Evolutionary conservation across 1,140 invertebrate genomes (phyloP).

Genomic region (Micrasema longulum): DNA sequence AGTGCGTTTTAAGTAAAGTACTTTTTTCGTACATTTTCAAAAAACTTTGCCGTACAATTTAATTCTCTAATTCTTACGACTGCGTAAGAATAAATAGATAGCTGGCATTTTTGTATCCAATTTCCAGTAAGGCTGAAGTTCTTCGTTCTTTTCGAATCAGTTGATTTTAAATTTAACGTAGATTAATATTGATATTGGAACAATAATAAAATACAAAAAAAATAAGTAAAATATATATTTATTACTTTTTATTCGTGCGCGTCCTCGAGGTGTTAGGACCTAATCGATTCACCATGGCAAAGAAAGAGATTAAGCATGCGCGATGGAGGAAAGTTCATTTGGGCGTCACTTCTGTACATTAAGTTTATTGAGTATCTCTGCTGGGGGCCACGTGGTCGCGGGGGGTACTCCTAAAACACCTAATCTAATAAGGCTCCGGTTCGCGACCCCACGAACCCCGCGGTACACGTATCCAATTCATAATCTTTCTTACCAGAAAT

Average conservation of each 20-base stretch:
- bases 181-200: no score
- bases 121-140: no score
- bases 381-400: slow-evolving; percentile 29
- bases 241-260: not conserved
- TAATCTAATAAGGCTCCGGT: slow-evolving; percentile 54
- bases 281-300: slow-evolving; percentile 24
- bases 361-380: slow-evolving; percentile 46
- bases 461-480: not conserved
- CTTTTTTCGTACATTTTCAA: no score
- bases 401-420: slow-evolving; percentile 50
- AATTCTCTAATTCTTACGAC: no score
- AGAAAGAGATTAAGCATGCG: slow-evolving; percentile 29
- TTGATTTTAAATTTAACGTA: no score
- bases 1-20: no score
- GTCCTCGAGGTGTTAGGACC: slow-evolving; percentile 7
- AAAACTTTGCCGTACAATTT: no score
- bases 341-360: slow-evolving; percentile 48
- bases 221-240: not conserved
- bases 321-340: slow-evolving; percentile 47
- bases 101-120: no score
- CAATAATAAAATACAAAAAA: no score
- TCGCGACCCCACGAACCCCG: slow-evolving; percentile 24
- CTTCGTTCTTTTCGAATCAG: no score
- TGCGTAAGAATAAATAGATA: no score
- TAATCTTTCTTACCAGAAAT: no score